phyloP scores from a whole-genome alignment of 2,888 invertebrate species.

The Alviniconcha strummeri region DNA sequence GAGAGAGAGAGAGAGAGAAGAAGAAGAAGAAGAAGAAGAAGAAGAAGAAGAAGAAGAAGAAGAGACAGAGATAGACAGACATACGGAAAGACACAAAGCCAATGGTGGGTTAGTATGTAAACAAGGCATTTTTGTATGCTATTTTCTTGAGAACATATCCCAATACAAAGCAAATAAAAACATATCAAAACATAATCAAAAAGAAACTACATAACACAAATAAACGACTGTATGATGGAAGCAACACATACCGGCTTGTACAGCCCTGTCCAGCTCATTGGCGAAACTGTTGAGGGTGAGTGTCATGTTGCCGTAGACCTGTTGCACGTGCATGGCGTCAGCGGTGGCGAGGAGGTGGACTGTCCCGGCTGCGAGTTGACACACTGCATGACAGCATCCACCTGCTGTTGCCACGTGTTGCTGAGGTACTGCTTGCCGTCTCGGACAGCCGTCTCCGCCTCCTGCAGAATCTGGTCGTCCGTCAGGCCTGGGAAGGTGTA shows the following conservation, averaged over 20 bases:
- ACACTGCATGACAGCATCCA: not conserved
- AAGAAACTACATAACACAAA: too few relatives aligned
- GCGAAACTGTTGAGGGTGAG: not conserved
- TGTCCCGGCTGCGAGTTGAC: not conserved
- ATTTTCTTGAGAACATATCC: too few relatives aligned
- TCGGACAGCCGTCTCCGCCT: not conserved
- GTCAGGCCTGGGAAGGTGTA: slow-evolving; percentile 15
- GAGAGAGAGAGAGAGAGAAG: slow-evolving; percentile 13
- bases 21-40: not conserved
- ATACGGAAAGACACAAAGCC: not conserved
- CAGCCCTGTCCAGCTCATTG: not conserved
- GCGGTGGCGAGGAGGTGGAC: not conserved
- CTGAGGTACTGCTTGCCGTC: slow-evolving; percentile 8
- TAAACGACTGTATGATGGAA: not conserved
- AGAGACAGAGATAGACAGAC: not conserved
- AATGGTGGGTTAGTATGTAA: not conserved
- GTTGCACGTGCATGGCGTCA: not conserved
- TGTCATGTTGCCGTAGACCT: not conserved
- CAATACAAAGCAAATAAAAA: too few relatives aligned
- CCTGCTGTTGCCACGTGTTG: slow-evolving; percentile 3
- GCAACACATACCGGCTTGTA: not conserved
- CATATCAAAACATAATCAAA: too few relatives aligned
- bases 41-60: not conserved
- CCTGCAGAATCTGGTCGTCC: not conserved
- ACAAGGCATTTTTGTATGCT: too few relatives aligned